Evolutionary conservation across 2,113 vertebrate species (phyloP).

Genomic region (Dunckerocampus dactyliophorus): DNA sequence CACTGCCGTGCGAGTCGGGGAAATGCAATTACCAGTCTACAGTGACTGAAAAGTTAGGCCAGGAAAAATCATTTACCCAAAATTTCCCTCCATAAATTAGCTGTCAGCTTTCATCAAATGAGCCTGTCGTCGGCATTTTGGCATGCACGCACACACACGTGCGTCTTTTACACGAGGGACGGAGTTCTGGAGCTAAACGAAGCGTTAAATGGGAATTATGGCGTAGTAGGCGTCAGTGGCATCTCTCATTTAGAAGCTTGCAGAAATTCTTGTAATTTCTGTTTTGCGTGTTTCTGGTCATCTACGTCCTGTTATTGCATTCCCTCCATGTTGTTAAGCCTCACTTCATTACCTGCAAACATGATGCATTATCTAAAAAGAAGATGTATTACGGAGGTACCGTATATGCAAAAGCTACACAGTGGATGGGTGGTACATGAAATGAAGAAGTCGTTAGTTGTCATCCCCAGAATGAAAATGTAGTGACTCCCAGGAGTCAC

Average conservation of each 20-base stretch:
- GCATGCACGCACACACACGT: constrained; percentile 11
- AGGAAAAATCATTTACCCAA: constrained; percentile 63
- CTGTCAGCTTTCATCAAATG: constrained; percentile 74
- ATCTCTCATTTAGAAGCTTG: constrained; percentile 59
- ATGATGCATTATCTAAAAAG: too few relatives aligned
- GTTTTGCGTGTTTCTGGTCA: too few relatives aligned
- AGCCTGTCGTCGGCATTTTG: constrained; percentile 54
- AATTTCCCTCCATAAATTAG: constrained; percentile 76
- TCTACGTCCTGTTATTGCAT: too few relatives aligned
- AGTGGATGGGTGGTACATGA: too few relatives aligned
- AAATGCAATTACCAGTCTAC: constrained; percentile 64
- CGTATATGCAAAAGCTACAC: too few relatives aligned
- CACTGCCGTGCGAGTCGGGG: constrained; percentile 47
- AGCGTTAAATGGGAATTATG: constrained; percentile 72
- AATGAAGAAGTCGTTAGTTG: too few relatives aligned
- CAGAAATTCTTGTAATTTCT: constrained; percentile 65
- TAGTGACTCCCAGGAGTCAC: too few relatives aligned
- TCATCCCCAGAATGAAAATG: too few relatives aligned
- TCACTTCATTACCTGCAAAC: too few relatives aligned
- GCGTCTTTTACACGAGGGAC: constrained; percentile 47
- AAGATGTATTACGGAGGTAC: too few relatives aligned
- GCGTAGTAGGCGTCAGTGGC: constrained; percentile 58
- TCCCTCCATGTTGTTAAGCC: too few relatives aligned
- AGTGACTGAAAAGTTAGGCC: constrained; percentile 45
- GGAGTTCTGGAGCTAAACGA: constrained; percentile 64